phyloP scores from a whole-genome alignment of 2,797 vertebrate species.

The Carapus acus region DNA sequence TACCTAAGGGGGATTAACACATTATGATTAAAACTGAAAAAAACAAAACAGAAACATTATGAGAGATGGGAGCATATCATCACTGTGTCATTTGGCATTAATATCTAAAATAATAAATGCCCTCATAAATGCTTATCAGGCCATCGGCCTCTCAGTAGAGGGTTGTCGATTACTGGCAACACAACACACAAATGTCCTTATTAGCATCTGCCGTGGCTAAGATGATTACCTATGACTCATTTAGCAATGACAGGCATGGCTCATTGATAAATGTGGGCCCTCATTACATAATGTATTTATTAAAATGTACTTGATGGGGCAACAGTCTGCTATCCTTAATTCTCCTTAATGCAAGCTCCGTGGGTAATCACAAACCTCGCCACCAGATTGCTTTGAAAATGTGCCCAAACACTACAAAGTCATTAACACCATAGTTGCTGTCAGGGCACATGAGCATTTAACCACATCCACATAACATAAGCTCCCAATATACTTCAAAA shows the following conservation, averaged over 20 bases:
- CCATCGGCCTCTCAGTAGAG: conserved; percentile 49
- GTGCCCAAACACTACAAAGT: conserved; percentile 9
- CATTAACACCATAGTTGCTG: conserved; percentile 25
- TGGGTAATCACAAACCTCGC: conserved; percentile 10
- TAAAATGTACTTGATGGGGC: conserved; percentile 17
- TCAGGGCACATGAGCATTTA: conserved; percentile 31
- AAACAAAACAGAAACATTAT: conserved; percentile 34
- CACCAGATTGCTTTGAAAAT: conserved; percentile 26
- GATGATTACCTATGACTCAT: conserved; percentile 33
- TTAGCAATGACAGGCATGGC: conserved; percentile 29
- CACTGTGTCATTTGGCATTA: conserved; percentile 55
- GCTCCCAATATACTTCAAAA: too few species aligned
- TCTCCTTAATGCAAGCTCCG: conserved; percentile 2
- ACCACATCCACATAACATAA: conserved; percentile 6
- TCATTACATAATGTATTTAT: conserved; percentile 21
- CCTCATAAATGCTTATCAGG: conserved; percentile 59
- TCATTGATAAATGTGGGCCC: conserved; percentile 27
- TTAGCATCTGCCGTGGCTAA: conserved; percentile 42
- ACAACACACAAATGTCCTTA: conserved; percentile 37
- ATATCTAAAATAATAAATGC: conserved; percentile 54
- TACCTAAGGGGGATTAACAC: conserved; percentile 53
- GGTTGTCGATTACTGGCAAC: conserved; percentile 55
- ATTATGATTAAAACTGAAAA: conserved; percentile 29
- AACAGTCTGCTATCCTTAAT: background rate
- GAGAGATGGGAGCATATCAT: conserved; percentile 53